Conservation (phyloP, 2,113 vertebrate species). For the Crotalus horridus region DNA sequence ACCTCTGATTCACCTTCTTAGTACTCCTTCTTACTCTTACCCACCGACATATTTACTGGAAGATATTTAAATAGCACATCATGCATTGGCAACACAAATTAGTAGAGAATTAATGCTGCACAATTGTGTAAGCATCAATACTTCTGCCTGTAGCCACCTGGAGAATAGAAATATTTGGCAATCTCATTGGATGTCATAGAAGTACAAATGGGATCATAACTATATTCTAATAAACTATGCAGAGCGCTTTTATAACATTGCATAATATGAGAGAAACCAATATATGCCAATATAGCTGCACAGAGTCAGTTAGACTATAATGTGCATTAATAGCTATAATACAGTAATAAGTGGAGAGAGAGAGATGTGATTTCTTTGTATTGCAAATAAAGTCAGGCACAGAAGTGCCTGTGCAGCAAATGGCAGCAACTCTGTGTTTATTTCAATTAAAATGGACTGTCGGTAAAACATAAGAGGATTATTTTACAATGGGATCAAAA, state of each 20-base stretch:
- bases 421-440: neutral
- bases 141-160: neutral
- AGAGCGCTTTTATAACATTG: neutral
- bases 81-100: neutral
- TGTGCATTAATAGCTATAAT: neutral
- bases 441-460: neutral
- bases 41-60: neutral
- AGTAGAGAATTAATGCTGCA: neutral
- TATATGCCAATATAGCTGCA: neutral
- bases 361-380: neutral
- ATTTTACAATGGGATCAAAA: neutral
- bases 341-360: neutral
- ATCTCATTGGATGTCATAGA: neutral
- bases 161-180: neutral
- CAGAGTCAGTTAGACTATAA: neutral
- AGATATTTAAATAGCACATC: neutral
- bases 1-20: neutral
- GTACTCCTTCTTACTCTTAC: neutral
- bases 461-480: neutral
- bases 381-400: neutral
- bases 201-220: neutral
- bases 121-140: neutral
- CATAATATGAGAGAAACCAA: neutral
- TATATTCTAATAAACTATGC: neutral
- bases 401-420: neutral